phyloP scores from a whole-genome alignment of 2,888 invertebrate genomes.

The Drosophila phalerata region DNA sequence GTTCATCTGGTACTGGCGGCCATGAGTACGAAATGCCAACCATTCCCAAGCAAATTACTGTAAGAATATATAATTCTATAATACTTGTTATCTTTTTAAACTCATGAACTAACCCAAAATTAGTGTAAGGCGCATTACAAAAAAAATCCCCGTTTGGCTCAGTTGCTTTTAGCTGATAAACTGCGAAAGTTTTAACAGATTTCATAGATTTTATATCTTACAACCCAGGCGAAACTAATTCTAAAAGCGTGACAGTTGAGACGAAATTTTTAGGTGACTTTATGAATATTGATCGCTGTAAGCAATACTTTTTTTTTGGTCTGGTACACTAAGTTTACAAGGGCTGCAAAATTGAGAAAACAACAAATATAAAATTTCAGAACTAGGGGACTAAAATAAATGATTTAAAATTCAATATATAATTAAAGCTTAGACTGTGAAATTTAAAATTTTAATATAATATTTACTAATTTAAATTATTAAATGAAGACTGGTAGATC shows the following conservation, averaged over 20 bases:
- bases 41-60: conserved; percentile 38
- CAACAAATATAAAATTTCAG: too few relatives aligned
- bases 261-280: conserved; percentile 15
- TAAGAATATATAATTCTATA: not conserved
- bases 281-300: not conserved
- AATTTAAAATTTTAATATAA: too few relatives aligned
- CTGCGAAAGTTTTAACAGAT: conserved; percentile 47
- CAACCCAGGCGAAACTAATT: conserved; percentile 47
- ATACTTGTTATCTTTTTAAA: not conserved
- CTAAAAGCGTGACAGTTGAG: conserved; percentile 46
- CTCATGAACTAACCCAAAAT: conserved; percentile 38
- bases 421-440: not conserved
- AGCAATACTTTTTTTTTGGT: not conserved
- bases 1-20: conserved; percentile 57
- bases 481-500: too few relatives aligned
- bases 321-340: not conserved
- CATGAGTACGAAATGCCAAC: not conserved
- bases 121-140: conserved; percentile 26
- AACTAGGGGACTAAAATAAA: not conserved
- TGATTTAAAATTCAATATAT: too few relatives aligned
- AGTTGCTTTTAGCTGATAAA: conserved; percentile 42
- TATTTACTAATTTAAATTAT: too few relatives aligned
- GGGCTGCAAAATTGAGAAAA: too few relatives aligned
- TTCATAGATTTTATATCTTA: conserved; percentile 52
- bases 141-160: conserved; percentile 27